Conservation (phyloP, 2,113 vertebrate genomes). For the Salvelinus sp. region DNA sequence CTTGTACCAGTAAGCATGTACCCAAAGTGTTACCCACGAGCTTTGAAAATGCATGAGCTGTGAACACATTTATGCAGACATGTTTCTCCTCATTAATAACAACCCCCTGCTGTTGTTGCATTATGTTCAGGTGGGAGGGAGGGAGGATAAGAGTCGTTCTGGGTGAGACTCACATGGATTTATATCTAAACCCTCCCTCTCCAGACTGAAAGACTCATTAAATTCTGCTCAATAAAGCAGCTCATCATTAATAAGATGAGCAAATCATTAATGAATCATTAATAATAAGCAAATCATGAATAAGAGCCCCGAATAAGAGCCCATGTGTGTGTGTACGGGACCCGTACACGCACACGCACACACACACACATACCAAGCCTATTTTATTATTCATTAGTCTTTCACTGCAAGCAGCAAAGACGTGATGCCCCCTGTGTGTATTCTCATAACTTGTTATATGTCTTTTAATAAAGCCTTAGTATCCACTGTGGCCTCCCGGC, state of each 20-base stretch:
- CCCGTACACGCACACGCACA: neutral
- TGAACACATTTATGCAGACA: too few species aligned
- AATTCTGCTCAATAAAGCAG: conserved; percentile 27
- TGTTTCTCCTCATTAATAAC: neutral
- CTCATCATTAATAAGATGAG: neutral
- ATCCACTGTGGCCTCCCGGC: conserved; percentile 6
- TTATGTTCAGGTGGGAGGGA: neutral
- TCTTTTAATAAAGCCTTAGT: conserved; percentile 7
- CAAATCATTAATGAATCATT: too few species aligned
- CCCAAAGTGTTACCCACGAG: too few species aligned
- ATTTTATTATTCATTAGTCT: neutral
- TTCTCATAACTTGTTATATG: conserved; percentile 3
- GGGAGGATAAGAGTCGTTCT: neutral
- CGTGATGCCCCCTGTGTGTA: neutral
- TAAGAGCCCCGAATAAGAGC: conserved; percentile 23
- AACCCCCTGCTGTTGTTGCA: neutral
- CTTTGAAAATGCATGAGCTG: too few species aligned
- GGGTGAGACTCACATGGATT: neutral
- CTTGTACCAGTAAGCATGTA: too few species aligned
- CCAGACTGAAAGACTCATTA: conserved; percentile 14
- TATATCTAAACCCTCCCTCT: neutral
- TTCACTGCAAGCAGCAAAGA: neutral
- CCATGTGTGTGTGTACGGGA: too few species aligned
- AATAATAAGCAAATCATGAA: conserved; percentile 29
- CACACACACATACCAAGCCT: neutral